phyloP scores from a whole-genome alignment of 2,888 invertebrate species.

The Sialis fuliginosa region DNA sequence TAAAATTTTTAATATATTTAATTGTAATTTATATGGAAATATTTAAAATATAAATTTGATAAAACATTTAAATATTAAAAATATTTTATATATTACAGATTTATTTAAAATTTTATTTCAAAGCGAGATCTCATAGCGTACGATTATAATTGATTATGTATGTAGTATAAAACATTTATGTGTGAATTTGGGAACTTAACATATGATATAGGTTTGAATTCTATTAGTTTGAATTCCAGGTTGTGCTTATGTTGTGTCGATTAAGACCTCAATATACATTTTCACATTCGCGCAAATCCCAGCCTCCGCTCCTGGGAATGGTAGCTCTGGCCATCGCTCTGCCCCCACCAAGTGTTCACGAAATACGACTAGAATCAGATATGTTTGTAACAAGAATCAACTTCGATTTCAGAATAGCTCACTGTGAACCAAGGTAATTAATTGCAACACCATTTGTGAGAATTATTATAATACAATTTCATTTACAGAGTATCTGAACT shows the following conservation, averaged over 20 bases:
- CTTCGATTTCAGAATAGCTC: conserved; percentile 91
- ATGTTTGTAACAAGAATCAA: conserved; percentile 94
- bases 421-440: conserved; percentile 85
- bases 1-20: no score
- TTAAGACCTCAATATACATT: conserved; percentile 86
- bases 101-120: no score
- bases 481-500: conserved; percentile 69
- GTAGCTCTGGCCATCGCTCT: conserved; percentile 90
- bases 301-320: conserved; percentile 79
- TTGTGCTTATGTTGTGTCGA: conserved; percentile 80
- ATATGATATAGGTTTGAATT: not conserved
- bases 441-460: conserved; percentile 1
- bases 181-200: not conserved
- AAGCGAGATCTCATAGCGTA: no score
- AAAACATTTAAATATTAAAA: no score
- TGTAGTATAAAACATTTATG: no score
- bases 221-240: conserved; percentile 36
- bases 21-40: no score
- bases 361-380: conserved; percentile 84
- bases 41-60: no score
- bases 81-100: no score
- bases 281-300: conserved; percentile 74
- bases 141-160: no score
- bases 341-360: conserved; percentile 93
- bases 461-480: conserved; percentile 2